These are phyloP conservation scores for Acrocephalus arundinaceus DNA, from an alignment of 2,113 vertebrate genomes.

Conservation along the genomic window DNA sequence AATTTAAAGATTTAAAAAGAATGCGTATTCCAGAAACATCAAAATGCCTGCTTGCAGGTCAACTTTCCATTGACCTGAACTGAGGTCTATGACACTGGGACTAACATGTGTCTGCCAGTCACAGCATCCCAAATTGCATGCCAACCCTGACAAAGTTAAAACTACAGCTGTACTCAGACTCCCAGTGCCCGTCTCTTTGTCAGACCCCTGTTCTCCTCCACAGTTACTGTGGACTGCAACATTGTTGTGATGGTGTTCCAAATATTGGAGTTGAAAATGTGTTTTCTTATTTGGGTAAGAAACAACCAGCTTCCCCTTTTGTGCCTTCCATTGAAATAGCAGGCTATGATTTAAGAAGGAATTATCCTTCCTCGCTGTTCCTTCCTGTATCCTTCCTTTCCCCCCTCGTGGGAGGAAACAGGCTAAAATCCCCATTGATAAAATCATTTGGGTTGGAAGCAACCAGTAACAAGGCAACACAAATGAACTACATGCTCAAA, in stretches of 20 bases:
- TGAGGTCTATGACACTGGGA: background rate
- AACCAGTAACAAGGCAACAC: background rate
- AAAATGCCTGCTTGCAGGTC: background rate
- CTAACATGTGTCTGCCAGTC: fast-evolving
- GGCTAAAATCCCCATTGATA: background rate
- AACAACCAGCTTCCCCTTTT: background rate
- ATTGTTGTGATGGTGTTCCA: fast-evolving
- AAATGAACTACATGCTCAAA: background rate
- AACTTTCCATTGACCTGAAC: background rate
- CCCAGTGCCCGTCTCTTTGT: background rate
- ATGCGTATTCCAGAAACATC: background rate
- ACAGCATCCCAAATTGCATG: background rate
- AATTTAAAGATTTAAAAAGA: background rate
- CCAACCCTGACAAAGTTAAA: background rate
- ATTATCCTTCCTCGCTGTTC: background rate
- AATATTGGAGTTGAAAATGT: fast-evolving
- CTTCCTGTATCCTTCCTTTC: no score
- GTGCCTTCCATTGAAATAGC: background rate
- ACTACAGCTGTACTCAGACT: background rate
- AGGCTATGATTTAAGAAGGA: background rate
- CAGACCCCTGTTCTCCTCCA: background rate
- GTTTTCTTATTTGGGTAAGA: background rate
- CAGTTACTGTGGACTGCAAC: background rate
- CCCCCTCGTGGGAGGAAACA: background rate
- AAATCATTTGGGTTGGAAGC: background rate